Evolutionary conservation across 2,113 vertebrate genomes (phyloP).

Genomic region (Podarcis raffonei): DNA sequence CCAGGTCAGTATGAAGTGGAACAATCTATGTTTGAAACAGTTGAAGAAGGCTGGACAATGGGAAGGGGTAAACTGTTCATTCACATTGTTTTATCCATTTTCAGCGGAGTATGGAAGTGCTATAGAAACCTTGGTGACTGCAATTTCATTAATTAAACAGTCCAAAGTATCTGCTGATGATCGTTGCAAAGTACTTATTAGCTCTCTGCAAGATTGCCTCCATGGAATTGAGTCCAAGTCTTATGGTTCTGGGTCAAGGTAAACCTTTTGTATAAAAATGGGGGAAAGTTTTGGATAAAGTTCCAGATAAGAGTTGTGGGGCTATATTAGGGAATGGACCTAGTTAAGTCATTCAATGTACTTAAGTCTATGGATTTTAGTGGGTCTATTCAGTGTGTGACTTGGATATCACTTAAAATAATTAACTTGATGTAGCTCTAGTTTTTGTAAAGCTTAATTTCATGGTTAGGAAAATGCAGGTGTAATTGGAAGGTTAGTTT

Average conservation of each 20-base stretch:
- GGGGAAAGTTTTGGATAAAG: not conserved
- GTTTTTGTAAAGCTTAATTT: not conserved
- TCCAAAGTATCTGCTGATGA: slow-evolving; percentile 98
- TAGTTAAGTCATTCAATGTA: too few species aligned
- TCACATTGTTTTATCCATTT: slow-evolving; percentile 30
- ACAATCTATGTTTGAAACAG: not conserved
- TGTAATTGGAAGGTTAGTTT: not conserved
- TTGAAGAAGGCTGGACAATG: slow-evolving; percentile 18
- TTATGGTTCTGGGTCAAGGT: slow-evolving; percentile 96
- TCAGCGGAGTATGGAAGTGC: slow-evolving; percentile 98
- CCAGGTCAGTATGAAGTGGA: not conserved
- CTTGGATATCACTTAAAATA: not conserved
- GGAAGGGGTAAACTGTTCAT: slow-evolving; percentile 18
- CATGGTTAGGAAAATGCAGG: not conserved
- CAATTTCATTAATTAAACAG: slow-evolving; percentile 98
- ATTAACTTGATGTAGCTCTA: not conserved
- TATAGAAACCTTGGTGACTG: slow-evolving; percentile 98
- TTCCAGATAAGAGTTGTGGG: not conserved
- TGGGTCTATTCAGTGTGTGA: not conserved
- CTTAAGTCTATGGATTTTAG: too few species aligned
- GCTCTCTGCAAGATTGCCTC: slow-evolving; percentile 97
- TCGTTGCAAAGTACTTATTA: slow-evolving; percentile 99
- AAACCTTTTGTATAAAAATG: slow-evolving; percentile 74
- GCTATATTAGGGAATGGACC: not conserved
- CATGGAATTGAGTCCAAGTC: slow-evolving; percentile 99